Conservation (phyloP, 2,797 vertebrate genomes). For the Epinephelus coioides region DNA sequence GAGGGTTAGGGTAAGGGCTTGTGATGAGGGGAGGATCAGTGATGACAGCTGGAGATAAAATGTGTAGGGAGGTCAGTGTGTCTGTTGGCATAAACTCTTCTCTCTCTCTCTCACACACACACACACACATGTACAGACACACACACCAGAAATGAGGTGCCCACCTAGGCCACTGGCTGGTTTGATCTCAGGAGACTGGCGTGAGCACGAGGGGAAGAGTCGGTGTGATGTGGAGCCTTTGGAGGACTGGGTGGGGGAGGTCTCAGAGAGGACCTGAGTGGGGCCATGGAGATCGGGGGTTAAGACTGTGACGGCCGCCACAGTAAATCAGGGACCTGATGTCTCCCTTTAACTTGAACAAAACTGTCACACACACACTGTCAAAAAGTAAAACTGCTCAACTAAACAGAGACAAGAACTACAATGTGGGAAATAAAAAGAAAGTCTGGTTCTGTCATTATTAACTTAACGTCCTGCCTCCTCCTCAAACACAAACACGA, state of each 20-base stretch:
- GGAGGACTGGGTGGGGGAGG: constrained; percentile 78
- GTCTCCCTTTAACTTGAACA: constrained; percentile 25
- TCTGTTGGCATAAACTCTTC: constrained; percentile 24
- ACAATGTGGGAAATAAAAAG: no score
- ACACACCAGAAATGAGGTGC: constrained; percentile 49
- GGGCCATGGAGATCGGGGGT: constrained; percentile 50
- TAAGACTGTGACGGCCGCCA: constrained; percentile 26
- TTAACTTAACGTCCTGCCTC: background rate
- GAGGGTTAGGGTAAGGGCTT: constrained; percentile 6
- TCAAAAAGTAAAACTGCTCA: background rate
- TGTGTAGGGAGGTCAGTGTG: constrained; percentile 34
- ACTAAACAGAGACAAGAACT: background rate
- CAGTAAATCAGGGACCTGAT: constrained; percentile 12
- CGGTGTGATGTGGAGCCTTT: constrained; percentile 87
- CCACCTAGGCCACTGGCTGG: constrained; percentile 92
- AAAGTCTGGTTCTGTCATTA: background rate
- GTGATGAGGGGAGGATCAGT: constrained; percentile 32
- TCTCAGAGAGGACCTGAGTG: constrained; percentile 94
- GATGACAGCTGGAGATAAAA: constrained; percentile 60
- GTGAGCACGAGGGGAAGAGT: constrained; percentile 92
- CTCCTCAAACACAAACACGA: background rate
- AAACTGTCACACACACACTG: background rate
- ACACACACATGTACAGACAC: constrained; percentile 5
- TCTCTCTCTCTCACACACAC: background rate
- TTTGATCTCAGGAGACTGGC: constrained; percentile 94